Evolutionary conservation across 2,797 vertebrate species (phyloP).

Genomic region (Columba guinea): DNA sequence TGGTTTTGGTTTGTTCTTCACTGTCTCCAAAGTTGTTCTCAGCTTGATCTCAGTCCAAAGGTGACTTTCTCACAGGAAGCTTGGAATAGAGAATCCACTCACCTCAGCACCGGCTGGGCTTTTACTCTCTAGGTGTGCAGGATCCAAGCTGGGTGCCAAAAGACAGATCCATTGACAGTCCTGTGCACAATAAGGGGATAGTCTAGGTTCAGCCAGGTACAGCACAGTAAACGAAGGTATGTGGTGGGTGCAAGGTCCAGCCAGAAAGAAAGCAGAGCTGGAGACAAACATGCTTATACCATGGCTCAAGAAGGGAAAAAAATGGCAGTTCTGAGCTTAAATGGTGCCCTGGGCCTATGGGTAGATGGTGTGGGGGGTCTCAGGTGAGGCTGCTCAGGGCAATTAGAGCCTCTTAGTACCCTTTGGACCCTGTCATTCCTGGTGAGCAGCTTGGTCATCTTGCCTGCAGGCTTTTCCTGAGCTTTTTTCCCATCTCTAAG

Average conservation of each 20-base stretch:
- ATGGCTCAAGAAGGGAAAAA: rapidly evolving
- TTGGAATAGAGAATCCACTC: neutral
- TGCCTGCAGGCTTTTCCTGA: neutral
- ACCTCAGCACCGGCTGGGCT: neutral
- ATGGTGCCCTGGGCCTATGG: neutral
- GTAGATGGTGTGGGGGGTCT: no score
- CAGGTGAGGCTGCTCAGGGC: neutral
- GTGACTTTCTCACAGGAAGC: neutral
- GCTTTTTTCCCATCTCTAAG: neutral
- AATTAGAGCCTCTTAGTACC: neutral
- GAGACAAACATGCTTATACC: neutral
- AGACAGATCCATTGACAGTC: neutral
- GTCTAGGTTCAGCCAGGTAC: neutral
- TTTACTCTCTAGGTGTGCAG: neutral
- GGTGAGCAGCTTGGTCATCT: neutral
- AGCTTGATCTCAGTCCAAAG: neutral
- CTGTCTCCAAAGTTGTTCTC: neutral
- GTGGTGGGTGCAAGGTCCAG: rapidly evolving
- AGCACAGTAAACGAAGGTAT: neutral
- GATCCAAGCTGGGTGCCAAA: rapidly evolving
- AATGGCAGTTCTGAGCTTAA: neutral
- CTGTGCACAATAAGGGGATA: rapidly evolving
- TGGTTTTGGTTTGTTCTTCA: neutral
- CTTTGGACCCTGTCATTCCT: neutral
- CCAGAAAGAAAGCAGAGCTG: neutral